Percentiles rank a stretch among this genome's conserved stretches.
phyloP scores from a whole-genome alignment of 2,888 invertebrate species.

The Amphimallon solstitiale region DNA sequence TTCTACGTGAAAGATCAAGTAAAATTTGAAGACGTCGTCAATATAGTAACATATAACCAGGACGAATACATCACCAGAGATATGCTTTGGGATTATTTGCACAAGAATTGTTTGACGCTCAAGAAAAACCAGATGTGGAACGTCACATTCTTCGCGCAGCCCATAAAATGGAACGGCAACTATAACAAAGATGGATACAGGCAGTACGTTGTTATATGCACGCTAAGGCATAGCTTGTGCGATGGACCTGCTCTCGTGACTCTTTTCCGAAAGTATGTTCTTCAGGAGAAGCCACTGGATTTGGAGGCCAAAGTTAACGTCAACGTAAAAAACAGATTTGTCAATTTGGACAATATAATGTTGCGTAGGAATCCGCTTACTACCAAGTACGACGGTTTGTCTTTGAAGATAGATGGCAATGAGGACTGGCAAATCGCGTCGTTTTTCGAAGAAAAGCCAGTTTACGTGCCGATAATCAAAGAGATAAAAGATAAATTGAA shows the following conservation, averaged over 20 bases:
- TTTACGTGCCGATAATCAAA: not conserved
- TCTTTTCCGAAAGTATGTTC: conserved; percentile 12
- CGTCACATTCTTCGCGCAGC: conserved; percentile 5
- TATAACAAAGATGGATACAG: not conserved
- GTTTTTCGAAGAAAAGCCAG: not conserved
- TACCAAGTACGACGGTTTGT: conserved; percentile 5
- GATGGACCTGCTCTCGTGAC: conserved; percentile 5
- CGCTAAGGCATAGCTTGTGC: conserved; percentile 8
- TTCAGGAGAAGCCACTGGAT: not conserved
- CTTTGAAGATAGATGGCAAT: conserved; percentile 4
- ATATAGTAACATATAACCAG: not conserved
- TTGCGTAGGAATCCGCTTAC: conserved; percentile 7
- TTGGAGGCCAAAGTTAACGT: not conserved
- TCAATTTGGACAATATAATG: not conserved
- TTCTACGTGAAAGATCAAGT: conserved; percentile 20
- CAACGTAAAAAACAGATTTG: not conserved
- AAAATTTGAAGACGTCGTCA: conserved; percentile 5
- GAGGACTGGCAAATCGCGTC: not conserved
- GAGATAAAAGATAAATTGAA: not conserved
- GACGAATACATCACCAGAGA: conserved; percentile 12
- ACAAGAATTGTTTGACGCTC: not conserved
- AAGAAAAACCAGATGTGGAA: conserved; percentile 19
- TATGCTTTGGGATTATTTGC: conserved; percentile 13
- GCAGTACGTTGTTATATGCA: conserved; percentile 14
- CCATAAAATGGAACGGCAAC: conserved; percentile 3